Evolutionary conservation across 2,888 invertebrate genomes (phyloP).

Genomic region (Lamellibrachia columna): DNA sequence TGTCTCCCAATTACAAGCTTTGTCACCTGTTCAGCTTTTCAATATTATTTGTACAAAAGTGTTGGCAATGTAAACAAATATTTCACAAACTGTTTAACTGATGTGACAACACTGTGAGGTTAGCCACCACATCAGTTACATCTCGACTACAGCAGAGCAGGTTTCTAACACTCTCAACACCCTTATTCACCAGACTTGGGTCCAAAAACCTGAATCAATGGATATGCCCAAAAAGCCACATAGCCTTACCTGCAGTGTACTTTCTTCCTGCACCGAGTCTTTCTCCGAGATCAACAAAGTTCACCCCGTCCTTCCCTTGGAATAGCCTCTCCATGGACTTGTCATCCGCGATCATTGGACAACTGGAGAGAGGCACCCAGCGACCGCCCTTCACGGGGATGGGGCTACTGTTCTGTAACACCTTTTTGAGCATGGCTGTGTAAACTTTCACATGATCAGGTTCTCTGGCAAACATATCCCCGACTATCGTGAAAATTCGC

Average conservation of each 20-base stretch:
- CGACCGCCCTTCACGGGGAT: constrained; percentile 51
- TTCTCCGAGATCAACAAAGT: constrained; percentile 36
- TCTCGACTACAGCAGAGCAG: too few species aligned
- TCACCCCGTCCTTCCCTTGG: constrained; percentile 29
- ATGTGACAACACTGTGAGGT: too few species aligned
- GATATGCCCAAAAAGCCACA: not conserved
- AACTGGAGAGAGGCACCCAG: constrained; percentile 53
- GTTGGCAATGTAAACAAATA: too few species aligned
- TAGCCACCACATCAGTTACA: too few species aligned
- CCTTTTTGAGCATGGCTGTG: not conserved
- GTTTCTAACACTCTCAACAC: too few species aligned
- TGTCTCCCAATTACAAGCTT: too few species aligned
- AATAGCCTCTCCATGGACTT: constrained; percentile 35
- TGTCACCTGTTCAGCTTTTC: too few species aligned
- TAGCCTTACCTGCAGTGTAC: not conserved
- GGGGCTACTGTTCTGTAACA: not conserved
- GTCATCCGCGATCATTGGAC: constrained; percentile 59
- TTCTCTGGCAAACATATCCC: not conserved
- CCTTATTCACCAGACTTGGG: too few species aligned
- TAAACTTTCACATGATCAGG: not conserved
- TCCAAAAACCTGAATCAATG: too few species aligned
- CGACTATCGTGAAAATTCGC: constrained; percentile 30
- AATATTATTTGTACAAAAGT: too few species aligned
- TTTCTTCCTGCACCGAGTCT: not conserved
- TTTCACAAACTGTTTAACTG: too few species aligned